Percentiles rank a stretch among this genome's conserved stretches.
Evolutionary conservation across 2,888 invertebrate genomes (phyloP).

Genomic region (Drosophila kuntzei): DNA sequence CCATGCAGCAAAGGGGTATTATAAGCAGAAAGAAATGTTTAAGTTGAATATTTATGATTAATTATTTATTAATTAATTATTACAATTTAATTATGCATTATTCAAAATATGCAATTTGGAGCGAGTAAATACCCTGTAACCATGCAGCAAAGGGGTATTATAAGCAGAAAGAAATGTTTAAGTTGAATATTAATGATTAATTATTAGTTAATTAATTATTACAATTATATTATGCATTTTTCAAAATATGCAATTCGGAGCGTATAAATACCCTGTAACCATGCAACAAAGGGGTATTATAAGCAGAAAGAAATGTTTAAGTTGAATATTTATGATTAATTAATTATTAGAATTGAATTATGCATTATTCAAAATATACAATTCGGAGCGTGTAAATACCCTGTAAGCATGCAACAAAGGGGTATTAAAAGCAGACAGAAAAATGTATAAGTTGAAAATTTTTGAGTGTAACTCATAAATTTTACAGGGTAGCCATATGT

Average conservation of each 20-base stretch:
- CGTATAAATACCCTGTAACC: constrained; percentile 3
- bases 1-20: no score
- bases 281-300: no score
- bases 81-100: constrained; percentile 8
- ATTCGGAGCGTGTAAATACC: not conserved
- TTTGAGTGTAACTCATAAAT: not conserved
- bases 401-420: not conserved
- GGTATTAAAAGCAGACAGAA: not conserved
- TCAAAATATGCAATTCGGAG: not conserved
- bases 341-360: constrained; percentile 3
- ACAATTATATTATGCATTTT: constrained; percentile 5
- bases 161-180: no score
- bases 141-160: no score
- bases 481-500: not conserved
- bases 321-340: no score
- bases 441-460: not conserved
- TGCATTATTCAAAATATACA: constrained; percentile 8
- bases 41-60: no score
- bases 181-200: no score
- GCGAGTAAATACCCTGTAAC: constrained; percentile 3
- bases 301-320: no score
- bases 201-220: no score
- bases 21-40: no score
- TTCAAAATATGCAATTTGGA: not conserved
- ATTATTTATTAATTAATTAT: no score